Percentiles rank a stretch among this genome's conserved stretches.
These are phyloP conservation scores for Rhamnusium bicolor DNA, from an alignment of 2,888 invertebrate species.

Conservation along the genomic window DNA sequence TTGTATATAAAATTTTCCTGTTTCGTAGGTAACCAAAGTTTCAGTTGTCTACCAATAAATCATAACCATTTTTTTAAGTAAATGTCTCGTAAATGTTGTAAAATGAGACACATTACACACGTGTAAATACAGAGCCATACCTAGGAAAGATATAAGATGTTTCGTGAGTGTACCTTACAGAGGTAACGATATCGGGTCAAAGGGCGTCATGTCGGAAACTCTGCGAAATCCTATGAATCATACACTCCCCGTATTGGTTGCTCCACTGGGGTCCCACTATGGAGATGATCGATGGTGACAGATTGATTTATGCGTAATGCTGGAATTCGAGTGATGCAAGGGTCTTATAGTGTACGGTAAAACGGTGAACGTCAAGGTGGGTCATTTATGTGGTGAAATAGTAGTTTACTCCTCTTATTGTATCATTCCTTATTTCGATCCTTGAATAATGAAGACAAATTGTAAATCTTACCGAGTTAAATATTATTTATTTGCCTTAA, in stretches of 20 bases:
- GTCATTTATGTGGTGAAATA: conserved; percentile 6
- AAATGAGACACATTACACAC: conserved; percentile 40
- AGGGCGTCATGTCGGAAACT: conserved; percentile 54
- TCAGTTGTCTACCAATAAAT: neutral
- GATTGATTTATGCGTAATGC: conserved; percentile 64
- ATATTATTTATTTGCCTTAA: neutral
- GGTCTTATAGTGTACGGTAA: conserved; percentile 40
- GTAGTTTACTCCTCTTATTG: neutral
- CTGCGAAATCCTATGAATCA: conserved; percentile 47
- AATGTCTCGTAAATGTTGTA: conserved; percentile 37
- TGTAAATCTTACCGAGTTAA: neutral
- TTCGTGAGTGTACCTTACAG: conserved; percentile 23
- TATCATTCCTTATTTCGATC: neutral
- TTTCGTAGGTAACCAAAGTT: neutral
- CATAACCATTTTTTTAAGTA: conserved; percentile 28
- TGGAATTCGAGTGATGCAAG: conserved; percentile 58
- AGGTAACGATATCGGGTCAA: conserved; percentile 47
- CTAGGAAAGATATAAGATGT: conserved; percentile 39
- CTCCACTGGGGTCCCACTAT: conserved; percentile 54
- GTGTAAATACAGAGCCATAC: conserved; percentile 36
- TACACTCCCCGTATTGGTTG: conserved; percentile 40
- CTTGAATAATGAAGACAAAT: neutral
- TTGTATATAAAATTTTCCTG: neutral
- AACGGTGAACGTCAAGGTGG: conserved; percentile 11
- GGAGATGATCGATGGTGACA: conserved; percentile 62